Evolutionary conservation across 2,113 vertebrate genomes (phyloP).

Genomic region (Gracilinanus agilis): DNA sequence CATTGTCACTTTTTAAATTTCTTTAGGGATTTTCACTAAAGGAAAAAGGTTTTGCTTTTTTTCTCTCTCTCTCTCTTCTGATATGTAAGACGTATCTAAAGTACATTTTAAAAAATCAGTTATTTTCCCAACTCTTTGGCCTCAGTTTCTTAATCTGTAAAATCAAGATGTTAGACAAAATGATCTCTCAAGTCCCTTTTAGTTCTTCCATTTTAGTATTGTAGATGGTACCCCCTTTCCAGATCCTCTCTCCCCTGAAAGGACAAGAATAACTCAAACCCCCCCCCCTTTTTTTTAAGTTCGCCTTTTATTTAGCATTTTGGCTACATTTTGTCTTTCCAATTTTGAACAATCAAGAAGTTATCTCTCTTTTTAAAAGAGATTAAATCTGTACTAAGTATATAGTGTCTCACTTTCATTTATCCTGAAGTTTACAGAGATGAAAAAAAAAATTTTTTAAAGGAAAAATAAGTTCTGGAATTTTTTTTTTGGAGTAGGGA

Average conservation of each 20-base stretch:
- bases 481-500: neutral
- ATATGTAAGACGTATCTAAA: neutral
- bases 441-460: neutral
- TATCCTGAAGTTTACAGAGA: neutral
- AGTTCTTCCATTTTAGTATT: neutral
- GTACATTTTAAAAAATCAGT: neutral
- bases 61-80: neutral
- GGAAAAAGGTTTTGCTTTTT: neutral
- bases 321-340: slow-evolving; percentile 10
- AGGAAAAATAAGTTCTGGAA: neutral
- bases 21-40: neutral
- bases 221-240: too few relatives aligned
- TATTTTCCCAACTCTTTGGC: neutral
- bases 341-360: slow-evolving; percentile 56
- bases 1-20: neutral
- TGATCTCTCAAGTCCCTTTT: neutral
- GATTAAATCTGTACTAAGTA: slow-evolving; percentile 9
- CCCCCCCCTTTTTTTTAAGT: neutral
- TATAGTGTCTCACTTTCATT: slow-evolving; percentile 39
- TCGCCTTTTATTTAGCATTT: neutral
- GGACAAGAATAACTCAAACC: neutral
- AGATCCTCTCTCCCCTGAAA: neutral
- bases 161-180: neutral
- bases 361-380: slow-evolving; percentile 16
- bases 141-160: neutral